Evolutionary conservation across 2,797 vertebrate species (phyloP).

Genomic region (Xiphophorus birchmanni): DNA sequence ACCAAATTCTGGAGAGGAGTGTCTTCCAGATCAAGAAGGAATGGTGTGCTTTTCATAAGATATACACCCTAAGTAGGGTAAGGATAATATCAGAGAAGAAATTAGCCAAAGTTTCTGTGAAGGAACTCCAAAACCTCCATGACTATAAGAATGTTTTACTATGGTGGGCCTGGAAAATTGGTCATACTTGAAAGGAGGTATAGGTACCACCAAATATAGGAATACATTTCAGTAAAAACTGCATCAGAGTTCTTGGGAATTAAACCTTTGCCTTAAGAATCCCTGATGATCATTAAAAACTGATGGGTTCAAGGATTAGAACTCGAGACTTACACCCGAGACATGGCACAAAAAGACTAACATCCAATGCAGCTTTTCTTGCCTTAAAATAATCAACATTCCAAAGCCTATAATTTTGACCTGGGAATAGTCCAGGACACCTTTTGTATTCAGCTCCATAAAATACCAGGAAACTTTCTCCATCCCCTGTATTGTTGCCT

Average conservation of each 20-base stretch:
- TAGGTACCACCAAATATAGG: neutral
- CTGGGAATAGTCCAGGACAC: neutral
- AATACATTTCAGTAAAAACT: neutral
- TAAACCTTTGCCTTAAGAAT: neutral
- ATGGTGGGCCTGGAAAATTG: neutral
- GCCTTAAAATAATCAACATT: neutral
- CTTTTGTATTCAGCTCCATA: neutral
- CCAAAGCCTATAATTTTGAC: neutral
- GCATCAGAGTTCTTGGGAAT: neutral
- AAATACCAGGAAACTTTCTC: constrained; percentile 16
- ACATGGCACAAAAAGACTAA: neutral
- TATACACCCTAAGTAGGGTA: too few species aligned
- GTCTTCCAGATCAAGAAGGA: too few species aligned
- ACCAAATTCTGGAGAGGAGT: too few species aligned
- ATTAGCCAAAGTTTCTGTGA: neutral
- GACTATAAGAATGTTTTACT: neutral
- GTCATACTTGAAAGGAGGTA: neutral
- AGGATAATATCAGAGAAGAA: neutral
- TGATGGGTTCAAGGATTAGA: neutral
- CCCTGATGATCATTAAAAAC: neutral
- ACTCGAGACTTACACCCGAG: neutral
- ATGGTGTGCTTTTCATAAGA: too few species aligned
- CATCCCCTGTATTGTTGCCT: neutral
- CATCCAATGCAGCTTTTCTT: neutral
- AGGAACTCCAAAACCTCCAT: neutral